Evolutionary conservation across 2,888 invertebrate genomes (phyloP).

Genomic region (Ormia ochracea): DNA sequence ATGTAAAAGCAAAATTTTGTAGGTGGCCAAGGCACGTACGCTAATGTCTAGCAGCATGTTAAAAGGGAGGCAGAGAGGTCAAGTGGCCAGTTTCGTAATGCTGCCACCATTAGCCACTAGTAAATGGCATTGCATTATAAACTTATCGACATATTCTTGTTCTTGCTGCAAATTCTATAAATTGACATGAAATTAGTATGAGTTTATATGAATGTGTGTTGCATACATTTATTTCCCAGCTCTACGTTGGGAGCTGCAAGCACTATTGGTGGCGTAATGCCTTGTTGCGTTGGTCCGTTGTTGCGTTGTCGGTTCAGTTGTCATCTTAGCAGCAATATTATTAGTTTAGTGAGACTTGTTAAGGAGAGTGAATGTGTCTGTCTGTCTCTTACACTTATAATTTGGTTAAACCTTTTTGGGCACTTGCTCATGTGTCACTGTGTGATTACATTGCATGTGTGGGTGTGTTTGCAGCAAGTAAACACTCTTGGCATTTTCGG

Average conservation of each 20-base stretch:
- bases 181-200: conserved; percentile 50
- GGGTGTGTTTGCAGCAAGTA: neutral
- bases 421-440: conserved; percentile 28
- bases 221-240: too few species aligned
- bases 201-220: neutral
- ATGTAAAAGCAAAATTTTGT: conserved; percentile 56
- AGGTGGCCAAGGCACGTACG: conserved; percentile 56
- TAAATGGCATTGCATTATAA: conserved; percentile 45
- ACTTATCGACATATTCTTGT: conserved; percentile 53
- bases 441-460: neutral
- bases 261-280: neutral
- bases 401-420: conserved; percentile 53
- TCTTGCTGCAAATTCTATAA: conserved; percentile 43
- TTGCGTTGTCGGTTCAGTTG: conserved; percentile 11
- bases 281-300: too few species aligned
- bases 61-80: conserved; percentile 15
- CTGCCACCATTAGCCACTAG: conserved; percentile 18
- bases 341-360: conserved; percentile 48
- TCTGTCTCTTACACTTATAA: conserved; percentile 41
- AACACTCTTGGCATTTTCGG: conserved; percentile 15
- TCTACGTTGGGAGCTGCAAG: neutral
- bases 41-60: neutral
- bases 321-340: conserved; percentile 58
- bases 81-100: conserved; percentile 46
- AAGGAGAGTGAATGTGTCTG: neutral